Evolutionary conservation across 2,888 invertebrate genomes (phyloP).

Genomic region (Scaeva pyrastri): DNA sequence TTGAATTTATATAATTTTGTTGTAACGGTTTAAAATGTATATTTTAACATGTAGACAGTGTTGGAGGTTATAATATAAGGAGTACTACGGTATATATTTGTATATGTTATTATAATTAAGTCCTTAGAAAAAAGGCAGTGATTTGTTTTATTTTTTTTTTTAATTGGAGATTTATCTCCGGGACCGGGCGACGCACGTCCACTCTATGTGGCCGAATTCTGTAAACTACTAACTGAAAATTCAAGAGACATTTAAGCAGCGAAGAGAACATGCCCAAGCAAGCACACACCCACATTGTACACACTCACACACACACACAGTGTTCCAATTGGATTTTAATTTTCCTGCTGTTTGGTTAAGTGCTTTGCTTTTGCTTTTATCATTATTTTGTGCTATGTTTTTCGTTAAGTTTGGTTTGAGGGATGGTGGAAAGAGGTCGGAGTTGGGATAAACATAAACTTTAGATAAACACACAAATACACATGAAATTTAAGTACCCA

Average conservation of each 20-base stretch:
- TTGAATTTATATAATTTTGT: conserved; percentile 32
- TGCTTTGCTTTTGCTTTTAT: conserved; percentile 5
- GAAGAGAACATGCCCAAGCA: conserved; percentile 39
- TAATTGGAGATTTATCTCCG: conserved; percentile 70
- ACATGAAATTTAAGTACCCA: neutral
- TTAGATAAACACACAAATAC: neutral
- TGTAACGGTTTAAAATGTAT: conserved; percentile 49
- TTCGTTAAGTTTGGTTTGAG: neutral
- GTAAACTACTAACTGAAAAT: conserved; percentile 67
- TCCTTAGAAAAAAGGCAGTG: conserved; percentile 76
- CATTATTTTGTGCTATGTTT: conserved; percentile 1
- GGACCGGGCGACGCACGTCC: conserved; percentile 75
- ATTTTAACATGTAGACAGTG: conserved; percentile 52
- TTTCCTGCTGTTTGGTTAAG: neutral
- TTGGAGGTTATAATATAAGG: conserved; percentile 54
- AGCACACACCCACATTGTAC: conserved; percentile 26
- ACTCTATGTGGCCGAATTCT: conserved; percentile 74
- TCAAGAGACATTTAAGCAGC: conserved; percentile 26
- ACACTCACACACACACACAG: neutral
- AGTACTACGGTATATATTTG: conserved; percentile 67
- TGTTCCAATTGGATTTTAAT: conserved; percentile 28
- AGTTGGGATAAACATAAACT: conserved; percentile 17
- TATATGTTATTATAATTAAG: conserved; percentile 58
- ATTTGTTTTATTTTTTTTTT: conserved; percentile 60
- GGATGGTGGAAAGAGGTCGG: neutral